Percentiles rank a stretch among this genome's conserved stretches.
These are phyloP conservation scores for Scaptodrosophila lebanonensis DNA, from an alignment of 1,140 invertebrate genomes.

Conservation along the genomic window DNA sequence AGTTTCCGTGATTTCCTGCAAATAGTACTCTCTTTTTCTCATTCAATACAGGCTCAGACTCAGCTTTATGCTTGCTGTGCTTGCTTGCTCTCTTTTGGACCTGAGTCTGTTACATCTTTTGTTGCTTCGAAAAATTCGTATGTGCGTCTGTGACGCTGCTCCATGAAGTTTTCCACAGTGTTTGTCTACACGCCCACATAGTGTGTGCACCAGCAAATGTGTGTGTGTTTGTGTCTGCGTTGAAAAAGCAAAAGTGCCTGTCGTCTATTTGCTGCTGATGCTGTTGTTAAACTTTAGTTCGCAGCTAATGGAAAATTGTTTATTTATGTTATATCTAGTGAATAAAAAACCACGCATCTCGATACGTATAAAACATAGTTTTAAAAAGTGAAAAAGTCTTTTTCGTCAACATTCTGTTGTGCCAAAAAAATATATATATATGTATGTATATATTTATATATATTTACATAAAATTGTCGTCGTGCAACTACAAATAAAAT, in stretches of 20 bases:
- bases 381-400: too few species aligned
- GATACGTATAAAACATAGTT: constrained; percentile 32
- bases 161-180: constrained; percentile 61
- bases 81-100: constrained; percentile 33
- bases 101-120: constrained; percentile 67
- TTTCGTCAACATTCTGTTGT: constrained; percentile 29
- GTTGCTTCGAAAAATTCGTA: constrained; percentile 61
- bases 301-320: constrained; percentile 7
- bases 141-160: constrained; percentile 28
- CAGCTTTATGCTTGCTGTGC: constrained; percentile 33
- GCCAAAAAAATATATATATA: constrained; percentile 33
- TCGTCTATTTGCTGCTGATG: constrained; percentile 39
- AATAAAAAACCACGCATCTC: constrained; percentile 5
- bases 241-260: constrained; percentile 64
- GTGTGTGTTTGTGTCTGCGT: constrained; percentile 42
- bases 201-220: constrained; percentile 14
- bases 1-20: constrained; percentile 20
- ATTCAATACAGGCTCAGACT: constrained; percentile 17
- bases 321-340: constrained; percentile 4
- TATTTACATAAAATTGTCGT: too few species aligned
- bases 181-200: constrained; percentile 71
- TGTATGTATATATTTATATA: too few species aligned
- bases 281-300: neutral
- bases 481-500: too few species aligned
- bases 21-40: constrained; percentile 22